These are phyloP conservation scores for Oreochromis aureus DNA, from an alignment of 2,113 vertebrate species.

Conservation along the genomic window DNA sequence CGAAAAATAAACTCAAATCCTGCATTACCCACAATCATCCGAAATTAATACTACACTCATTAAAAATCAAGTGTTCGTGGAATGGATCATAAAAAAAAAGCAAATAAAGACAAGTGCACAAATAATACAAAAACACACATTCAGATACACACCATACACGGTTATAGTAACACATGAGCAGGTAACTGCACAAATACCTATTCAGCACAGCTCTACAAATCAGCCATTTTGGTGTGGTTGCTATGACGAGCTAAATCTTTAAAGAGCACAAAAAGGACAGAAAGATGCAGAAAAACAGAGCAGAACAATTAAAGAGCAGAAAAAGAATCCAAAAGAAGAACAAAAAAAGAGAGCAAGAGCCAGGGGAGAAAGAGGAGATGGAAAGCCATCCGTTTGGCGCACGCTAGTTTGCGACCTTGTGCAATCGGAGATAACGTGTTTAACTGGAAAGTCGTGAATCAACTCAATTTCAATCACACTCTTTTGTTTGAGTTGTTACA, in stretches of 20 bases:
- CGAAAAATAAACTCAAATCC: not conserved
- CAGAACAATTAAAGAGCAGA: not conserved
- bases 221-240: not conserved
- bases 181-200: constrained; percentile 1
- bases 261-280: not conserved
- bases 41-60: not conserved
- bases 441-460: constrained; percentile 37
- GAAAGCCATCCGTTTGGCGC: constrained; percentile 13
- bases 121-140: not conserved
- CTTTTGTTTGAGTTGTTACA: not conserved
- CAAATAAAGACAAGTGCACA: not conserved
- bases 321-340: not conserved
- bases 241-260: constrained; percentile 3
- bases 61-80: not conserved
- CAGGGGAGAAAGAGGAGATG: not conserved
- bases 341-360: not conserved
- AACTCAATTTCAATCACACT: constrained; percentile 28
- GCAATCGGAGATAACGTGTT: constrained; percentile 5
- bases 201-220: constrained; percentile 1
- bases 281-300: not conserved
- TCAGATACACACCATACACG: not conserved
- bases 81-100: not conserved
- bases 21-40: not conserved
- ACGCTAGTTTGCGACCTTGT: constrained; percentile 17
- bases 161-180: constrained; percentile 5